A percentile compares a stretch with the other conserved stretches of the same genome.
These are phyloP conservation scores for Rhyacophila brunnea DNA, from an alignment of 1,140 invertebrate species.

Conservation along the genomic window DNA sequence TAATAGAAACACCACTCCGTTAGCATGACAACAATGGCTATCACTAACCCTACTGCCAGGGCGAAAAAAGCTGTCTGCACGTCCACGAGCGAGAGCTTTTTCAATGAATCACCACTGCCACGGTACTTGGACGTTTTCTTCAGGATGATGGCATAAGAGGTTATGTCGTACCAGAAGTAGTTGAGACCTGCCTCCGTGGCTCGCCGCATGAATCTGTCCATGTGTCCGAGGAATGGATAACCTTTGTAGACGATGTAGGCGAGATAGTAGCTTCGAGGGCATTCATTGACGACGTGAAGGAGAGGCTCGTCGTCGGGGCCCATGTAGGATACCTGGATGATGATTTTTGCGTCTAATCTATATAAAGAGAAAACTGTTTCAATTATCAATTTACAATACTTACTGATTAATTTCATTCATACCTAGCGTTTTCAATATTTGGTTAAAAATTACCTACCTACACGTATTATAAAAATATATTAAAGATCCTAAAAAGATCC, in stretches of 20 bases:
- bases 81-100: slow-evolving; percentile 29
- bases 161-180: slow-evolving; percentile 32
- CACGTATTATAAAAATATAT: too few species aligned
- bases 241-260: slow-evolving; percentile 39
- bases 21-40: slow-evolving; percentile 6
- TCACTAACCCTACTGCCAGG: slow-evolving; percentile 14
- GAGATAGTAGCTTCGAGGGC: slow-evolving; percentile 43
- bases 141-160: slow-evolving; percentile 24
- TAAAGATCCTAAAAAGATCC: too few species aligned
- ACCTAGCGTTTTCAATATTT: too few species aligned
- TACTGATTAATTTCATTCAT: too few species aligned
- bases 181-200: slow-evolving; percentile 29
- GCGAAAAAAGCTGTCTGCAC: slow-evolving; percentile 31
- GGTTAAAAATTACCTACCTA: too few species aligned
- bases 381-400: too few species aligned
- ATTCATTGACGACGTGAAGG: slow-evolving; percentile 48
- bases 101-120: slow-evolving; percentile 5
- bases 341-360: slow-evolving; percentile 34
- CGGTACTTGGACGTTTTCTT: neutral
- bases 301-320: slow-evolving; percentile 32
- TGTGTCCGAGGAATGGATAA: slow-evolving; percentile 36
- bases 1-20: slow-evolving; percentile 6
- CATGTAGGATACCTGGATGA: slow-evolving; percentile 31
- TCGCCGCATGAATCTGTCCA: slow-evolving; percentile 33
- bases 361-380: too few species aligned